Evolutionary conservation across 1,140 invertebrate genomes (phyloP), one percentile per base, ranked within the genome.

Genomic region (Drosophila pandora): DNA sequence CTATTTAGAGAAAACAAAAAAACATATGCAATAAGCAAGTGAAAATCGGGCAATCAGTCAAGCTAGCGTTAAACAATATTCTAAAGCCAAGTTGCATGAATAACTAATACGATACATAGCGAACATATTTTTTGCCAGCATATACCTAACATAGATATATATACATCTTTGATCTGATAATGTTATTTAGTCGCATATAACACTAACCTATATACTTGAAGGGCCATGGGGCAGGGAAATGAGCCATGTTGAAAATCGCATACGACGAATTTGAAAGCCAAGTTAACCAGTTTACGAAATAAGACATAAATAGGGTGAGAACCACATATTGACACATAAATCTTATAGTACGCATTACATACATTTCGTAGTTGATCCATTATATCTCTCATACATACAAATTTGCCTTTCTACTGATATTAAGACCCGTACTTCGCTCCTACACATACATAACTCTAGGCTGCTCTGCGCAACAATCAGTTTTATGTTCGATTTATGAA

Each of bases 1-100:
- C 59, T 37, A 45, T 39, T 45, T 60, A 60, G 32, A 21, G 32
- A 68, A 37, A 5, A 37, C 9, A n/a, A 39, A 21, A 6, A 43
- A 17, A 8, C 10, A 50, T 48, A 69, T 56, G 69, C 80, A 78
- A 74, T 77, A 81, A 85, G 60, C 79, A 78, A 79, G 63, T 71
- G 45, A 82, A 72, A 67, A 71, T 56, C 61, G 64, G 83, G 78
- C 82, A 85, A 87, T 87, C 77, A 85, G 76, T 77, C 74, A 87
- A 78, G 53, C 63, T 75, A 83, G 63, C 45, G 54, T 75, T 82
- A 73, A 80, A 49, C 71, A 75, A 75, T 75, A 75, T 75, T 75
- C 71, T 69, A 85, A 62, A 83, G 34, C 56, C 12, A 13, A 59
- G 43, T 62, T 55, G 48, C 61, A 63, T 54, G 13, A 37, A n/a